Percentiles rank a stretch among this genome's conserved stretches.
Conservation (phyloP, 2,888 invertebrate genomes). For the Ectobius pallidus region DNA sequence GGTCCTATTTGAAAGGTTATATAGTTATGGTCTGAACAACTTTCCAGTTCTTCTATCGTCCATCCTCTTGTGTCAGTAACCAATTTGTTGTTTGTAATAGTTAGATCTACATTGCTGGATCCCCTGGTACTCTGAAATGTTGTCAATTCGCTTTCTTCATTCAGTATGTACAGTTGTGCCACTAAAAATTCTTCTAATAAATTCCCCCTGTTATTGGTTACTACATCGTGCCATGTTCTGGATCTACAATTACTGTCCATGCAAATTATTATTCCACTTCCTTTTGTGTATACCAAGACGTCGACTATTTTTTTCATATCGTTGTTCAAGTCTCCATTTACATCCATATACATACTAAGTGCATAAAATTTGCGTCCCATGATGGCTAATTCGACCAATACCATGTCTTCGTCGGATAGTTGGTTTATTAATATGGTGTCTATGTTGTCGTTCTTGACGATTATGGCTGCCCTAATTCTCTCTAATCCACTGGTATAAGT, state of each 20-base stretch:
- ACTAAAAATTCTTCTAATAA: not conserved
- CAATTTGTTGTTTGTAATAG: too few species aligned
- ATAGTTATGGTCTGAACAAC: too few species aligned
- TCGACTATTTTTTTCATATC: not conserved
- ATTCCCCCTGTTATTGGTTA: not conserved
- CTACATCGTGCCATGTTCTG: not conserved
- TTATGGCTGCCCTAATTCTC: not conserved
- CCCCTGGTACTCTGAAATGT: not conserved
- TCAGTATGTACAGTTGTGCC: not conserved
- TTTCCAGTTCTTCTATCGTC: too few species aligned
- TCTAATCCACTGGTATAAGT: not conserved
- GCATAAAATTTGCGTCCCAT: not conserved
- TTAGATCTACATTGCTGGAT: too few species aligned
- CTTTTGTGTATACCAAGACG: not conserved
- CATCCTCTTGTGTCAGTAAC: too few species aligned
- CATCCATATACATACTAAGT: not conserved
- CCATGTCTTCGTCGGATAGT: not conserved
- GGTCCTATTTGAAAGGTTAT: too few species aligned
- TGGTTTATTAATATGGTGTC: not conserved
- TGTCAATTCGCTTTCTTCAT: not conserved
- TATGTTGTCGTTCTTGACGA: not conserved
- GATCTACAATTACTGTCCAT: not conserved
- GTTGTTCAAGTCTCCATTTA: not conserved
- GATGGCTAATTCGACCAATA: not conserved
- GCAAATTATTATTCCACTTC: not conserved